Evolutionary conservation across 92 coral and sea anemone species (phyloP), one percentile per base, ranked within the genome.

Genomic region (Virgularia gustaviana): DNA sequence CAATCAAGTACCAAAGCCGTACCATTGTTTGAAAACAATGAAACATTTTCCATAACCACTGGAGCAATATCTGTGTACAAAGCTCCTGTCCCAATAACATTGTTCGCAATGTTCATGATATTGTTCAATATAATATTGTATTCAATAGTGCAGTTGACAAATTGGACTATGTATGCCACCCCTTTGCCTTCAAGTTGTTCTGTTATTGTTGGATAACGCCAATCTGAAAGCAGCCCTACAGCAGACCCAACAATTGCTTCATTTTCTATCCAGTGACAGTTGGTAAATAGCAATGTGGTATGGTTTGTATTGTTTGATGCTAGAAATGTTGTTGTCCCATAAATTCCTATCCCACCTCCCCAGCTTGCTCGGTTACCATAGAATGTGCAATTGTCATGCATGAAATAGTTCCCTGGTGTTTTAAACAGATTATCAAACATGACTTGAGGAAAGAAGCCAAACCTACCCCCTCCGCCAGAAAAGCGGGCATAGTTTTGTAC

Each of bases 391-490:
- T 57, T 52, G 38, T 81, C 82, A 29, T 84, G 85, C 24, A 42
- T 55, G 61, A 87, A 80, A 11, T 29, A 71, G 78, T 87, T 87
- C 2, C 81, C 73, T 2, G 16, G 53, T 4, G 66, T 28, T 23
- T 73, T 19, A 20, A 52, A 3, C 56, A 41, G 7, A 6, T 39
- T 49, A 18, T 28, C 36, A 1, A 5, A 27, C 18, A 49, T 45
- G 6, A 23, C 19, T 36, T 70, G 29, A 13, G 79, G 71, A 71
- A 75, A 53, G 2, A 68, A 63, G 19, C 87, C 89, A 42, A 85
- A 75, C 34, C 94, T 78, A 10, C 83, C 73, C 3, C 77, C 96
- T 12, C 96, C 94, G 38, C 96, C 96, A 7, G 88, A 89, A 35
- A 72, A 79, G 18, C 54, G 47, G 4, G 73, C 86, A 47, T n/a